These are phyloP conservation scores for Diploscapter pachys DNA, from an alignment of 1,140 invertebrate genomes.

Conservation along the genomic window DNA sequence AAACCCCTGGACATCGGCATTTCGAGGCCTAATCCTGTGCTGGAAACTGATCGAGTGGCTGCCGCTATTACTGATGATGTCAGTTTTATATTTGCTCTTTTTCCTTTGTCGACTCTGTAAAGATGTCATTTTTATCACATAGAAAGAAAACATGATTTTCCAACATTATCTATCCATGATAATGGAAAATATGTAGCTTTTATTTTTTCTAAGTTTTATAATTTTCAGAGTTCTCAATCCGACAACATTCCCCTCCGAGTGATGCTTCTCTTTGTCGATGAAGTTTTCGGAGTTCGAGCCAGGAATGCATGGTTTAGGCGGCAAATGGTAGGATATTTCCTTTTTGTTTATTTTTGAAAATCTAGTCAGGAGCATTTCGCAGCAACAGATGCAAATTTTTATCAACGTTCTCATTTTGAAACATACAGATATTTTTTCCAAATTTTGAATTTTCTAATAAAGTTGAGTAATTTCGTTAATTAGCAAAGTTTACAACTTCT, in stretches of 20 bases:
- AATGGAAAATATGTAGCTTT: neutral
- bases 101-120: neutral
- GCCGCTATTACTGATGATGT: constrained; percentile 45
- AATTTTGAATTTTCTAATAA: too few species aligned
- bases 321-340: constrained; percentile 67
- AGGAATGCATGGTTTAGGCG: constrained; percentile 82
- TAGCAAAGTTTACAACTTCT: too few species aligned
- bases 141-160: neutral
- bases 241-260: constrained; percentile 83
- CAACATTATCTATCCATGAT: neutral
- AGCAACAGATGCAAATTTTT: too few species aligned
- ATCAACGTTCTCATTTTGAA: neutral
- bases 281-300: constrained; percentile 82
- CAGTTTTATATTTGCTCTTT: too few species aligned
- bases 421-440: too few species aligned
- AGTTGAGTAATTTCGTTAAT: too few species aligned
- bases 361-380: too few species aligned
- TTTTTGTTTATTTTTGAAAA: neutral
- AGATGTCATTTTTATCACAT: constrained; percentile 25
- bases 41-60: constrained; percentile 47
- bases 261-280: constrained; percentile 79
- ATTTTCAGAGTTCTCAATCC: constrained; percentile 30
- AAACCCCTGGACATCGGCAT: constrained; percentile 17
- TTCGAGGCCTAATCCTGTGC: constrained; percentile 8
- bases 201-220: constrained; percentile 1